Percentiles rank a stretch among this genome's conserved stretches.
These are phyloP conservation scores for Danaus melanippus DNA, from an alignment of 1,140 invertebrate genomes.

Conservation along the genomic window DNA sequence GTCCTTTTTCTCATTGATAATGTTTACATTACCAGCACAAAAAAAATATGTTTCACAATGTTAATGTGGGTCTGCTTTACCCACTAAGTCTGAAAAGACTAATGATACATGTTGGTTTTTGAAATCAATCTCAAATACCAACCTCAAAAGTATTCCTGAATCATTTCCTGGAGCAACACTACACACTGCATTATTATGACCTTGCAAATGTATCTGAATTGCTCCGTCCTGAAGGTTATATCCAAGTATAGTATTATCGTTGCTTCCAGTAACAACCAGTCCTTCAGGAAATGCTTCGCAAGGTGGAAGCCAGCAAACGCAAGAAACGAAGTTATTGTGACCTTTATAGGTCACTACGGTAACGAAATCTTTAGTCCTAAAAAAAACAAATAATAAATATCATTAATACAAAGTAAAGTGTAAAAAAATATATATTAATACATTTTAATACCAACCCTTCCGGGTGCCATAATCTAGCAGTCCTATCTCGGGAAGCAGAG, in stretches of 20 bases:
- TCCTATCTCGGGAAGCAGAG: conserved; percentile 90
- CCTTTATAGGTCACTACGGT: conserved; percentile 82
- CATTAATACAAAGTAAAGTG: background rate
- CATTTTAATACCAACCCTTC: conserved; percentile 75
- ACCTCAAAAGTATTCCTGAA: conserved; percentile 69
- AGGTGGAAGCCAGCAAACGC: conserved; percentile 82
- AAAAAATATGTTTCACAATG: too few species aligned
- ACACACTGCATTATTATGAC: conserved; percentile 83
- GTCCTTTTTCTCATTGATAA: too few species aligned
- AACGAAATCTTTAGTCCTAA: conserved; percentile 71
- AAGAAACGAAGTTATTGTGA: conserved; percentile 89
- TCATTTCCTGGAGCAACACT: conserved; percentile 58
- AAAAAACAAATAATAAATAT: conserved; percentile 27
- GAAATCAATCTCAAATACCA: conserved; percentile 2
- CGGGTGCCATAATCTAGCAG: conserved; percentile 86
- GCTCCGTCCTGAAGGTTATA: conserved; percentile 77
- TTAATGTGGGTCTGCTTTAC: too few species aligned
- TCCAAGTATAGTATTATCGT: conserved; percentile 87
- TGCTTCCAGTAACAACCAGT: conserved; percentile 89
- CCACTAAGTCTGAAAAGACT: too few species aligned
- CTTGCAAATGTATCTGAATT: conserved; percentile 79
- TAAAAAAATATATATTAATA: too few species aligned
- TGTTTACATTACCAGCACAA: too few species aligned
- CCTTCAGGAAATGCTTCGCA: conserved; percentile 80
- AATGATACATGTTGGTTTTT: too few species aligned